These are phyloP conservation scores for Aphidius ervi DNA, from an alignment of 1,140 invertebrate species.

Conservation along the genomic window DNA sequence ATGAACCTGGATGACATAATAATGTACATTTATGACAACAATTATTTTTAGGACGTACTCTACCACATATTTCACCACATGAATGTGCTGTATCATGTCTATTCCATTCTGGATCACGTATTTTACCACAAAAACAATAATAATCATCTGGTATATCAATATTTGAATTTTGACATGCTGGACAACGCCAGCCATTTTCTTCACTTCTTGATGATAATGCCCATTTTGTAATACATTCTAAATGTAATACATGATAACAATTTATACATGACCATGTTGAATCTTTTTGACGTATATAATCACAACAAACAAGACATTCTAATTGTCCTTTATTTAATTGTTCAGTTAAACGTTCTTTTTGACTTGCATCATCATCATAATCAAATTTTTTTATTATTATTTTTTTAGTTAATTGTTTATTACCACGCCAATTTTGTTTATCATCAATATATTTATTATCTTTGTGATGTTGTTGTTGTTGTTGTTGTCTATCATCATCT, in stretches of 20 bases:
- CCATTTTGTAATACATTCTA: conserved; percentile 89
- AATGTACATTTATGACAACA: conserved; percentile 83
- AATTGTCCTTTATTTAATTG: conserved; percentile 72
- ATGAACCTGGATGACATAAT: conserved; percentile 87
- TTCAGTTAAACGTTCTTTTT: conserved; percentile 75
- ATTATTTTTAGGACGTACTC: conserved; percentile 51
- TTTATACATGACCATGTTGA: conserved; percentile 85
- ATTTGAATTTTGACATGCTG: conserved; percentile 78
- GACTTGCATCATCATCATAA: conserved; percentile 58
- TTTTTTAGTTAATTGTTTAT: conserved; percentile 24
- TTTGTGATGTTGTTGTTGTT: conserved; percentile 22
- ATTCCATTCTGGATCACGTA: conserved; percentile 67
- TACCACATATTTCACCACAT: conserved; percentile 81
- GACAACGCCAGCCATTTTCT: conserved; percentile 80
- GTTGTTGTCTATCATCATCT: conserved; percentile 31
- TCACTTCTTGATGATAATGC: conserved; percentile 74
- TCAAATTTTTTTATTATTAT: conserved; percentile 30
- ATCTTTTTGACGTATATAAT: conserved; percentile 71
- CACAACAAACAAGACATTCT: conserved; percentile 93
- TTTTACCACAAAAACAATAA: conserved; percentile 80
- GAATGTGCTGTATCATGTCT: conserved; percentile 77
- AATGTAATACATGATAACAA: conserved; percentile 88
- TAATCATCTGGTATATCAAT: conserved; percentile 68
- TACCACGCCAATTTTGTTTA: conserved; percentile 37
- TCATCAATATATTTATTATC: conserved; percentile 36